Conservation (phyloP, 1,140 invertebrate genomes). For the Zeugodacus cucurbitae region DNA sequence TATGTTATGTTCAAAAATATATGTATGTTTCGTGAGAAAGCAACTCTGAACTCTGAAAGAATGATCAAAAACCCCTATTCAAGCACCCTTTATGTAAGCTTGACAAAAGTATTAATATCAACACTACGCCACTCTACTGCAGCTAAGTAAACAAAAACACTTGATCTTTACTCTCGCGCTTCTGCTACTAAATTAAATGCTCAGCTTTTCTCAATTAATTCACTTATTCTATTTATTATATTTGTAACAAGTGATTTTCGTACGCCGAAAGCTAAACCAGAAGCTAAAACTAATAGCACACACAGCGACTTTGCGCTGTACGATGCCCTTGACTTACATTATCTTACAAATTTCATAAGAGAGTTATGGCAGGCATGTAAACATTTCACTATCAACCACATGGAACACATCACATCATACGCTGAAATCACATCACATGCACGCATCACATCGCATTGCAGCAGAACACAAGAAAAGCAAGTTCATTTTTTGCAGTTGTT, state of each 20-base stretch:
- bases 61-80: too few relatives aligned
- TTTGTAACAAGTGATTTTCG: background rate
- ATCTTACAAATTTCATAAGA: background rate
- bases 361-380: background rate
- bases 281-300: background rate
- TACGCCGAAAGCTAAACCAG: background rate
- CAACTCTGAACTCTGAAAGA: too few relatives aligned
- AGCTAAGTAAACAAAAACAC: background rate
- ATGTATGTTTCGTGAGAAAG: too few relatives aligned
- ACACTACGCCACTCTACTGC: too few relatives aligned
- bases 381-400: background rate
- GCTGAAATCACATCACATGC: background rate
- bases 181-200: background rate
- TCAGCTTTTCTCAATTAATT: background rate
- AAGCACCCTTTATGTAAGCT: too few relatives aligned
- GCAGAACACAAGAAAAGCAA: background rate
- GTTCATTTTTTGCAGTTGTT: too few relatives aligned
- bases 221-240: background rate
- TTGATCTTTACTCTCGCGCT: background rate
- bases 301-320: background rate
- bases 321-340: slow-evolving; percentile 5
- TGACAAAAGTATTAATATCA: too few relatives aligned
- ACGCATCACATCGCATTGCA: background rate
- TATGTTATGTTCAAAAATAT: too few relatives aligned
- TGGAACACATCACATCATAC: background rate